Base-by-base conservation (phyloP, 2,888 invertebrate species). In the Alentia gelatinosa region DNA sequence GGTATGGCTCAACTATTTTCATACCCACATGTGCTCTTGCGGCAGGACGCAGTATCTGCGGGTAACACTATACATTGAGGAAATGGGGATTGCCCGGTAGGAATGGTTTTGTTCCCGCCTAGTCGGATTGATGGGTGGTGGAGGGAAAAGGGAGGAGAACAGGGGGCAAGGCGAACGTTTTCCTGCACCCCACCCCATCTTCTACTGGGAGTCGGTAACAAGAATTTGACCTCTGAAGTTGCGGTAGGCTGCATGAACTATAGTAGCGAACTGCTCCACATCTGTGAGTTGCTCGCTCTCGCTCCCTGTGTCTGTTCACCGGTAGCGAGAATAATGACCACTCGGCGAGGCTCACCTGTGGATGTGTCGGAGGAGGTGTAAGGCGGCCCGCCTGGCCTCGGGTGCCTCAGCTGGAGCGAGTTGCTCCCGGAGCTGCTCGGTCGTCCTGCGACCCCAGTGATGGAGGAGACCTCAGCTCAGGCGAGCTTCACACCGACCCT, bases 281-380 rank as follows among this genome's bases (percentile, higher is more conserved):
- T 56, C 56, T 56, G 56, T 56, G 56, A 56, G 56, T 19, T 56
- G 56, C 56, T 56, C 56, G n/a, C 47, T 56, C 56, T 56, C 56
- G 23, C 19, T 56, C 56, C 56, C 56, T 56, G 23, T 56, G 19
- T n/a, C 56, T 12, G 56, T n/a, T 3, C 56, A 7, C 47, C 47
- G 47, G 47, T 15, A n/a, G 56, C n/a, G 56, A 56, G 56, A 56
- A 56, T 56, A 56, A 56, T 56, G 56, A 56, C 56, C 56, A 56
- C 56, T 56, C 56, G 56, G 68, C 30, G 68, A 30, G 68, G 68
- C 68, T 68, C 68, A 68, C 68, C 68, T 68, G 68, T 68, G 68
- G 68, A 26, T 68, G 33, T 68, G 68, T 68, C 68, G 23, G 68
- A 56, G 56, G 56, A 56, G 56, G 56, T 56, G 56, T 56, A 56